Evolutionary conservation across 2,888 invertebrate species (phyloP).

Genomic region (Octonoba sinensis): DNA sequence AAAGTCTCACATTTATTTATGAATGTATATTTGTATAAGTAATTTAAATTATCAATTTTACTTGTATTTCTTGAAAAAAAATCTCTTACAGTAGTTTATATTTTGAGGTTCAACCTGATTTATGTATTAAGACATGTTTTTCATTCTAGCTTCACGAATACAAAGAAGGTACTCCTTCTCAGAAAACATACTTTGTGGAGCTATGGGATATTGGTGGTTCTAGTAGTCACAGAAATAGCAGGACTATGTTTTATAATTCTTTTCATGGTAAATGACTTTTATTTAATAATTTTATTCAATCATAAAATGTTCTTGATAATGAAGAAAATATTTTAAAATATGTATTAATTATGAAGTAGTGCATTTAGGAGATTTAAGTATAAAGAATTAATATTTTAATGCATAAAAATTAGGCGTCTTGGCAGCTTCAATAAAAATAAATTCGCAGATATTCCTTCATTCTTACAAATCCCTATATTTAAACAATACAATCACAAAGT

Average conservation of each 20-base stretch:
- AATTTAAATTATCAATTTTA: no score
- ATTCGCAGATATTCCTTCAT: no score
- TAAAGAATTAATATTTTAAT: no score
- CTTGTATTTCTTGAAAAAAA: no score
- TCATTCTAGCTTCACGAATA: slow-evolving; percentile 82
- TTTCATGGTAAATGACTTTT: slow-evolving; percentile 80
- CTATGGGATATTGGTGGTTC: slow-evolving; percentile 98
- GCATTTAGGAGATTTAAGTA: no score
- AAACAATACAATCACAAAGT: no score
- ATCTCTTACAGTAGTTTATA: not conserved
- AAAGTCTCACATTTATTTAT: no score
- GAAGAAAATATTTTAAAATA: not conserved
- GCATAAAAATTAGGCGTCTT: no score
- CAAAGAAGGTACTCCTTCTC: slow-evolving; percentile 92
- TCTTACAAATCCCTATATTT: no score
- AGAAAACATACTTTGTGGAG: slow-evolving; percentile 92
- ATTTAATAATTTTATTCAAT: slow-evolving; percentile 7
- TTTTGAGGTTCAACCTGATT: not conserved
- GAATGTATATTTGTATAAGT: no score
- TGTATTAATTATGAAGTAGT: not conserved
- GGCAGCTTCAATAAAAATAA: no score
- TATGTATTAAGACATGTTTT: not conserved
- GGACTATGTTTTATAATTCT: slow-evolving; percentile 93
- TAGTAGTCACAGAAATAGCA: slow-evolving; percentile 90
- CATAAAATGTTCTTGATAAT: not conserved